phyloP scores from a whole-genome alignment of 2,113 vertebrate species.

The Hippocampus comes region DNA sequence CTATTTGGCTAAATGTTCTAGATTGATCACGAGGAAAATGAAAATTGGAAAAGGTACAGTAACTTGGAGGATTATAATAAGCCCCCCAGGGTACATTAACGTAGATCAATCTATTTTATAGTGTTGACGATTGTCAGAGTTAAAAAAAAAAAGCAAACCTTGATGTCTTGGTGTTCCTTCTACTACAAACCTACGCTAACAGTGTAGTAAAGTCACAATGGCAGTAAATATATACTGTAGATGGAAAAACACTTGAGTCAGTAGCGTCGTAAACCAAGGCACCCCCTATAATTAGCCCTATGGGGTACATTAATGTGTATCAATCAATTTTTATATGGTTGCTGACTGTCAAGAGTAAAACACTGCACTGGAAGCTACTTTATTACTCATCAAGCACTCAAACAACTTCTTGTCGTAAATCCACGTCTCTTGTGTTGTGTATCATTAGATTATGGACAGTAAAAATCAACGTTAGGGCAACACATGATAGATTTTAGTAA shows the following conservation, averaged over 20 bases:
- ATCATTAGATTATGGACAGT: not conserved
- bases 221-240: not conserved
- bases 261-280: not conserved
- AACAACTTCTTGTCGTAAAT: not conserved
- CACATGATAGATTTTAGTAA: not conserved
- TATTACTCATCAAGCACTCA: not conserved
- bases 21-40: not conserved
- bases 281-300: not conserved
- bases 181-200: not conserved
- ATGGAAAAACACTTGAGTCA: not conserved
- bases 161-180: not conserved
- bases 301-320: not conserved
- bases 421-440: not conserved
- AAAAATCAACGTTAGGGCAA: not conserved
- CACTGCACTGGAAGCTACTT: not conserved
- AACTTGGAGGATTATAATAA: not conserved
- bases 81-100: not conserved
- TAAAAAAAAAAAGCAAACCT: not conserved
- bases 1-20: not conserved
- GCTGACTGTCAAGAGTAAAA: not conserved
- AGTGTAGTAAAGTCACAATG: not conserved
- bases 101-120: not conserved
- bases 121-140: not conserved
- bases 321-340: constrained; percentile 2
- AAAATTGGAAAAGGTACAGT: not conserved